Evolutionary conservation across 2,113 vertebrate species (phyloP), one percentile per base, ranked within the genome.

Genomic region (Ellobius talpinus): DNA sequence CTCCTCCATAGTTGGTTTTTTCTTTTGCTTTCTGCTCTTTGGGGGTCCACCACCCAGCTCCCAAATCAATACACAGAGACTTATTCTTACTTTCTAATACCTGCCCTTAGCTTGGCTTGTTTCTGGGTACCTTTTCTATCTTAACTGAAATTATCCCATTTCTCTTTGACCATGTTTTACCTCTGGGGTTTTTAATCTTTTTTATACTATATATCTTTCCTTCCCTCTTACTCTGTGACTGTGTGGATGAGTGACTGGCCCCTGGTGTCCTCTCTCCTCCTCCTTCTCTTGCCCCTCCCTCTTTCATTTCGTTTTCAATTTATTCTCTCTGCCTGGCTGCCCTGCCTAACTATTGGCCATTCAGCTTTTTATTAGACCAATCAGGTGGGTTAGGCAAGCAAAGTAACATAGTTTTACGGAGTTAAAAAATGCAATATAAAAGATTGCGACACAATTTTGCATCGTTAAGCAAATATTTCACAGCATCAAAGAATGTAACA

Each of bases 191-290:
- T 70, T n/a, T n/a, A 19, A 36, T 1, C 3, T n/a, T 70, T 17
- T 70, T n/a, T 70, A n/a, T 70, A 19, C 68, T 70, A 8, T 19
- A 19, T 70, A 19, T 70, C 33, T 70, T n/a, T n/a, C 68, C n/a
- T 70, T n/a, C 68, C 33, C 1, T 70, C 33, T 70, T 70, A 70
- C 68, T 70, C 68, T n/a, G 36, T n/a, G 36, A n/a, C 68, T 70
- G 7, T 0, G 3, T n/a, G 16, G 16, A 17, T 70, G 7, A 7
- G 2, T n/a, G 33, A 0, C 68, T 70, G 68, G 36, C 68, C 33
- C 36, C 68, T 70, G 16, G 33, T 70, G 36, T 36, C 68, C 68
- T 70, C 68, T 70, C 33, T 70, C 33, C 33, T 66, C 4, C 65
- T 21, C 68, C 36, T n/a, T 72, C 31, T 70, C 36, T 36, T 73